Percentiles rank a stretch among this genome's conserved stretches.
Evolutionary conservation across 2,113 vertebrate species (phyloP).

Genomic region (Muntiacus muntjak): DNA sequence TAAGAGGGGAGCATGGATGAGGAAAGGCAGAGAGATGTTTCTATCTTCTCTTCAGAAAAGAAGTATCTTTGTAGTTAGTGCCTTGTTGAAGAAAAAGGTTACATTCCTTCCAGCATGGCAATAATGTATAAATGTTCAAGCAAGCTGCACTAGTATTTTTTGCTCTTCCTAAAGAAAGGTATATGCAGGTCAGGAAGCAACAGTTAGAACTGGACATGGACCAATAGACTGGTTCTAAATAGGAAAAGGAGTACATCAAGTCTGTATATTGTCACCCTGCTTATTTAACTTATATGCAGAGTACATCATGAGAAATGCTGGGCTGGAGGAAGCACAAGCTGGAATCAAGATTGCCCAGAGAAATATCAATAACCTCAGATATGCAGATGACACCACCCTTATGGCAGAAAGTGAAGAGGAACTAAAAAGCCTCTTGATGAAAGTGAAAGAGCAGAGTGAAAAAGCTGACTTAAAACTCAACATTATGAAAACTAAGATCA

Average conservation of each 20-base stretch:
- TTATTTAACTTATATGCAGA: neutral
- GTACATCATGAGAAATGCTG: neutral
- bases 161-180: neutral
- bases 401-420: neutral
- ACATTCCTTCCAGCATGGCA: neutral
- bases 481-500: neutral
- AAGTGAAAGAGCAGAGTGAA: neutral
- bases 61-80: neutral
- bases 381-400: neutral
- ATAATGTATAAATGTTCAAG: neutral
- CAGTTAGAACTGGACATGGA: neutral
- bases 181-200: neutral
- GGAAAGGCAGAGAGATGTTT: neutral
- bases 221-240: neutral
- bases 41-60: neutral
- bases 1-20: neutral
- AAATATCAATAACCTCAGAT: neutral
- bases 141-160: neutral
- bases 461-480: neutral
- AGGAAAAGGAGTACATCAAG: accelerated
- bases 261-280: neutral
- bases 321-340: neutral
- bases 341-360: neutral
- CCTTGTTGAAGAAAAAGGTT: neutral
- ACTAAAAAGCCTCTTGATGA: neutral